Evolutionary conservation across 2,113 vertebrate species (phyloP), one percentile per base, ranked within the genome.

Genomic region (Triplophysa tibetana): DNA sequence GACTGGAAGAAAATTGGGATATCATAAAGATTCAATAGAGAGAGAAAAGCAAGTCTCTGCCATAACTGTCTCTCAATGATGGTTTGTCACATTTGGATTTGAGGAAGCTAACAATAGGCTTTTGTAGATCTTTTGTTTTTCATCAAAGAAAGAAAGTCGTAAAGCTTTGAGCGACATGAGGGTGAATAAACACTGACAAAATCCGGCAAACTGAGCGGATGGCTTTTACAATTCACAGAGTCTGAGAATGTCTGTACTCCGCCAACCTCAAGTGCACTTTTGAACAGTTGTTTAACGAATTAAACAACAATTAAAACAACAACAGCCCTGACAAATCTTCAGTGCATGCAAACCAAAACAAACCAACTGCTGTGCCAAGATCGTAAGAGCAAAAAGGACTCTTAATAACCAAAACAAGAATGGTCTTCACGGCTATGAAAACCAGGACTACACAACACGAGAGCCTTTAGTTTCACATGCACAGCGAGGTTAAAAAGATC

Each of bases 281-380:
- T 78, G 67, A 78, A 83, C 75, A 85, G 75, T 82, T 65, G 75
- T 63, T 85, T 74, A 78, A 81, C 78, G 50, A 81, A 83, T 85
- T 78, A 83, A 60, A 70, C 78, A 41, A 50, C 75, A 61, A 52
- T 65, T 33, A 33, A 52, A 54, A 65, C 74, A 33, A 24, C 24
- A 50, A 78, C 69, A 65, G 21, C 23, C 61, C 63, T 78, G 77
- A 67, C 83, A 80, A 74, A 52, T 38, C 52, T 78, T 68, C 50
- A 4, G n/a, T 63, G 78, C 60, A 74, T 29, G 60, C 29, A 64
- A 75, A 24, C 26, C 12, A 2, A 77, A 79, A 80, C 52, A 38
- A 79, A 76, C 67, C 66, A 85, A 60, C 43, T 52, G 58, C 50
- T 29, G 14, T 48, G 63, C 38, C 41, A 78, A 74, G 17, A 63